Evolutionary conservation across 1,140 invertebrate genomes (phyloP).

Genomic region (Reticulitermes speratus): DNA sequence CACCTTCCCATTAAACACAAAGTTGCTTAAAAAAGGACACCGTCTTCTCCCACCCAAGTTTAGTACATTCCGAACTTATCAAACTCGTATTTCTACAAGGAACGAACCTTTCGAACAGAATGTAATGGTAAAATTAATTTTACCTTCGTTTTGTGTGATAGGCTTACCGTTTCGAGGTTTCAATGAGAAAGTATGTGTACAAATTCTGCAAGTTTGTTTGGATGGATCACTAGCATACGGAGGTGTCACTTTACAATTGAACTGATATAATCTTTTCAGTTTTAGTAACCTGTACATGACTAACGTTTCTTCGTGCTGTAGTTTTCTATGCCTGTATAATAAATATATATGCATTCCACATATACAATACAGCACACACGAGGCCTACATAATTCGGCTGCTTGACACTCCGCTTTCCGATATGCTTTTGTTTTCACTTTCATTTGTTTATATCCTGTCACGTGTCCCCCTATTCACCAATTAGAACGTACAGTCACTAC

Average conservation of each 20-base stretch:
- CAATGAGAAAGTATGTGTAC: background rate
- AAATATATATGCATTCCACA: background rate
- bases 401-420: background rate
- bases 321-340: background rate
- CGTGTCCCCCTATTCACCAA: background rate
- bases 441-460: conserved; percentile 19
- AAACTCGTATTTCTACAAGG: no score
- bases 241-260: background rate
- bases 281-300: background rate
- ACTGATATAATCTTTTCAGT: conserved; percentile 8
- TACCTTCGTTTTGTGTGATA: no score
- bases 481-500: background rate
- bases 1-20: background rate
- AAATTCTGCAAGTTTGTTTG: background rate
- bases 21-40: background rate
- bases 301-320: background rate
- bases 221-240: background rate
- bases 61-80: background rate
- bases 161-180: background rate
- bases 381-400: background rate
- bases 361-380: background rate
- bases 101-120: no score
- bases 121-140: no score
- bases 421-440: background rate
- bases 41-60: background rate